Percentiles rank a stretch among this genome's conserved stretches.
Evolutionary conservation across 2,113 vertebrate species (phyloP).

Genomic region (Rhombomys opimus): DNA sequence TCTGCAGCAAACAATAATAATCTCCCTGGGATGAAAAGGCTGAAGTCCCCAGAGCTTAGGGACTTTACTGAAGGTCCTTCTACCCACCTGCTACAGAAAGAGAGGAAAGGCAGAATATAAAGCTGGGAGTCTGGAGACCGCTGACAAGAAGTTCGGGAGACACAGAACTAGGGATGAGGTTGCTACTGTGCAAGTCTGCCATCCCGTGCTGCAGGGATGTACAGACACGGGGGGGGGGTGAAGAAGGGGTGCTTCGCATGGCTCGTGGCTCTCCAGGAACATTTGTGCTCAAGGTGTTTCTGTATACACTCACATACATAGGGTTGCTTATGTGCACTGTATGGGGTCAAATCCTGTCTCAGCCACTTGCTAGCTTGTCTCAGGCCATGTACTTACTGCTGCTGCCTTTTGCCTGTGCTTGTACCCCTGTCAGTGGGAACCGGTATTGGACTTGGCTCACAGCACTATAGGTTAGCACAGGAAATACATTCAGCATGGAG

Average conservation of each 20-base stretch:
- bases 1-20: fast-evolving
- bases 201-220: background rate
- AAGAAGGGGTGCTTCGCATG: fast-evolving
- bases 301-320: background rate
- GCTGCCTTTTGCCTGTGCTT: background rate
- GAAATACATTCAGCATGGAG: background rate
- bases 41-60: background rate
- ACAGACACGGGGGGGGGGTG: fast-evolving
- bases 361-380: background rate
- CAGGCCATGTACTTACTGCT: background rate
- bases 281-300: background rate
- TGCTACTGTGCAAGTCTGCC: background rate
- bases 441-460: background rate
- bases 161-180: background rate
- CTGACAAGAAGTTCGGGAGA: background rate
- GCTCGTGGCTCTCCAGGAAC: background rate
- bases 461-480: background rate
- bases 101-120: background rate
- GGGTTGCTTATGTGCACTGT: background rate
- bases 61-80: background rate
- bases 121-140: background rate
- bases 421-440: background rate
- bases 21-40: background rate
- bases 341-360: background rate
- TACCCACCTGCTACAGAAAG: background rate